A percentile compares a stretch with the other conserved stretches of the same genome.
Conservation (phyloP, 2,797 vertebrate genomes). For the Propithecus perrieri region DNA sequence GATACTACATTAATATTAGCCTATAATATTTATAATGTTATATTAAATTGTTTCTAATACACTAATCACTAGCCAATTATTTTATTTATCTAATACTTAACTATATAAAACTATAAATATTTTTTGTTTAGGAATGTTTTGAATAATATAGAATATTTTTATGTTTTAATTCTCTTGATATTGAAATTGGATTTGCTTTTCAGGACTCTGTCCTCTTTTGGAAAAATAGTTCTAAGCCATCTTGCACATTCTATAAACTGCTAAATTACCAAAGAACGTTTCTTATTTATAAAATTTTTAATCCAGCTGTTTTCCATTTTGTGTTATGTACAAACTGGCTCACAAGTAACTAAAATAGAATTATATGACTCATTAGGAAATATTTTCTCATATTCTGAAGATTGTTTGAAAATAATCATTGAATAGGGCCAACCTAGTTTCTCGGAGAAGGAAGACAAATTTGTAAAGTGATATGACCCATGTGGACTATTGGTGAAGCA, state of each 20-base stretch:
- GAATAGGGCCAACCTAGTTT: not conserved
- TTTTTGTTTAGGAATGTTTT: not conserved
- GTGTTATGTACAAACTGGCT: constrained; percentile 80
- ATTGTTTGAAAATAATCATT: constrained; percentile 57
- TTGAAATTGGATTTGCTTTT: constrained; percentile 57
- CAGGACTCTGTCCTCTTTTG: constrained; percentile 14
- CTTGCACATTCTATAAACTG: constrained; percentile 51
- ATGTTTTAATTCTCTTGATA: not conserved
- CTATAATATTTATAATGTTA: not conserved
- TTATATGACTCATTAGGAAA: constrained; percentile 75
- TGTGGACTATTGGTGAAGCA: not conserved
- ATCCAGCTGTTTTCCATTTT: constrained; percentile 82
- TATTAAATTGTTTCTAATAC: not conserved
- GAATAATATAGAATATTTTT: not conserved
- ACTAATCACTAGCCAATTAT: not conserved
- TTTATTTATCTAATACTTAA: not conserved
- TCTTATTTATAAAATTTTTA: constrained; percentile 67
- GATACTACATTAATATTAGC: not conserved
- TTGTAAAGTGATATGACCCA: not conserved
- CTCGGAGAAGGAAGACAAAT: not conserved
- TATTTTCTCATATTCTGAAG: constrained; percentile 66
- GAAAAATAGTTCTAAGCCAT: constrained; percentile 33
- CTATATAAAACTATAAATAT: not conserved
- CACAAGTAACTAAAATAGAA: constrained; percentile 76
- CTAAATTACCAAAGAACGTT: constrained; percentile 63